Evolutionary conservation across 2,888 invertebrate genomes (phyloP).

Genomic region (Nomada goodeniana): DNA sequence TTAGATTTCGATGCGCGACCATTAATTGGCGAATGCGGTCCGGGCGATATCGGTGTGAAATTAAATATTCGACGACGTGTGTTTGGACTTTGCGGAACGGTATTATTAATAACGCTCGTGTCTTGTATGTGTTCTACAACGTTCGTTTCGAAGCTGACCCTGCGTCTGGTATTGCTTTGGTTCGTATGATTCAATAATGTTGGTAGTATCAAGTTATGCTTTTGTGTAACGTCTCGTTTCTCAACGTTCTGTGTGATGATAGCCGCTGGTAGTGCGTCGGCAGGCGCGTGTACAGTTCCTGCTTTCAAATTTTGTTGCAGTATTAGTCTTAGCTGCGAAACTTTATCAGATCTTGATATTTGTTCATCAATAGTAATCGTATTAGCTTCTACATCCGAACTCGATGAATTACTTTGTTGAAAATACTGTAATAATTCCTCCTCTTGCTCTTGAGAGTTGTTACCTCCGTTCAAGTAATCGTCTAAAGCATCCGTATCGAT

Average conservation of each 20-base stretch:
- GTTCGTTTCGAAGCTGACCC: constrained; percentile 87
- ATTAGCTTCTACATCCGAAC: constrained; percentile 78
- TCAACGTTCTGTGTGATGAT: constrained; percentile 68
- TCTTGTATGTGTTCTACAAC: constrained; percentile 79
- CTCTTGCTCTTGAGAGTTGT: constrained; percentile 92
- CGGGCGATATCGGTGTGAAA: constrained; percentile 94
- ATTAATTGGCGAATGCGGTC: constrained; percentile 88
- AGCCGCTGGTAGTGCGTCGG: constrained; percentile 64
- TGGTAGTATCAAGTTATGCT: constrained; percentile 80
- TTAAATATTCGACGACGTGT: constrained; percentile 92
- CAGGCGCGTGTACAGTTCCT: constrained; percentile 77
- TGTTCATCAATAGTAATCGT: constrained; percentile 73
- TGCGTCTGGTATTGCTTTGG: constrained; percentile 81
- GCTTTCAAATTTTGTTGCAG: constrained; percentile 88
- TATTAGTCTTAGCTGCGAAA: constrained; percentile 90
- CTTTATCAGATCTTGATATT: constrained; percentile 86
- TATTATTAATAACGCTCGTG: constrained; percentile 74
- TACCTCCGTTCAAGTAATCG: constrained; percentile 91
- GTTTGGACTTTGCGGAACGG: constrained; percentile 91
- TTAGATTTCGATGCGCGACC: constrained; percentile 86
- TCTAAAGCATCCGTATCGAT: constrained; percentile 93
- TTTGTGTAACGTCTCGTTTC: constrained; percentile 76
- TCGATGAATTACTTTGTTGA: constrained; percentile 86
- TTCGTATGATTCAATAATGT: constrained; percentile 79
- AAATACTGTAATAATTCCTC: constrained; percentile 94